Conservation (phyloP, 2,888 invertebrate species). For the Aelia acuminata region DNA sequence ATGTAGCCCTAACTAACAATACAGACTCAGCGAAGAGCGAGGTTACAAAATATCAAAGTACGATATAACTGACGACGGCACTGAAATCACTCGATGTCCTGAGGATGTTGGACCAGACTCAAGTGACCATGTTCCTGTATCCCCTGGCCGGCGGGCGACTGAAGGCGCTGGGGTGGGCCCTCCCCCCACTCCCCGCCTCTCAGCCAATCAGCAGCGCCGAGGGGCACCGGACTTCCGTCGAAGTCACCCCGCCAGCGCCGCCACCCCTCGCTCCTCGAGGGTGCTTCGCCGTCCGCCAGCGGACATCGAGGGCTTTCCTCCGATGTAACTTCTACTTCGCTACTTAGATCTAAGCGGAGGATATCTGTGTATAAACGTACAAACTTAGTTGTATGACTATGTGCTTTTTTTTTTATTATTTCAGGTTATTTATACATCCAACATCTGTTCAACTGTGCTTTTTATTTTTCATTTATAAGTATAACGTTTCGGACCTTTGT, state of each 20-base stretch:
- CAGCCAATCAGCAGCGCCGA: neutral
- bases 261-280: too few relatives aligned
- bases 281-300: too few relatives aligned
- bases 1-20: neutral
- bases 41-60: neutral
- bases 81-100: slow-evolving; percentile 32
- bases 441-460: too few relatives aligned
- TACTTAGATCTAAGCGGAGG: too few relatives aligned
- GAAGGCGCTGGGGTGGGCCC: slow-evolving; percentile 19
- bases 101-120: neutral
- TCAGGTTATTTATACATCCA: too few relatives aligned
- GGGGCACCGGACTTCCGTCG: neutral
- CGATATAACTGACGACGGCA: neutral
- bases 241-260: slow-evolving; percentile 15
- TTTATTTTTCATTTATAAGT: too few relatives aligned
- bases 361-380: too few relatives aligned
- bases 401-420: too few relatives aligned
- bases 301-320: too few relatives aligned
- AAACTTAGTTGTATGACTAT: too few relatives aligned
- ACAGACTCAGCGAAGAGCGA: neutral
- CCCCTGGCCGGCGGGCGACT: slow-evolving; percentile 28
- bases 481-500: too few relatives aligned
- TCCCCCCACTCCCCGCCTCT: neutral
- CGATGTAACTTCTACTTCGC: too few relatives aligned
- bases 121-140: slow-evolving; percentile 46